phyloP scores from a whole-genome alignment of 1,140 invertebrate species.

The Mya arenaria region DNA sequence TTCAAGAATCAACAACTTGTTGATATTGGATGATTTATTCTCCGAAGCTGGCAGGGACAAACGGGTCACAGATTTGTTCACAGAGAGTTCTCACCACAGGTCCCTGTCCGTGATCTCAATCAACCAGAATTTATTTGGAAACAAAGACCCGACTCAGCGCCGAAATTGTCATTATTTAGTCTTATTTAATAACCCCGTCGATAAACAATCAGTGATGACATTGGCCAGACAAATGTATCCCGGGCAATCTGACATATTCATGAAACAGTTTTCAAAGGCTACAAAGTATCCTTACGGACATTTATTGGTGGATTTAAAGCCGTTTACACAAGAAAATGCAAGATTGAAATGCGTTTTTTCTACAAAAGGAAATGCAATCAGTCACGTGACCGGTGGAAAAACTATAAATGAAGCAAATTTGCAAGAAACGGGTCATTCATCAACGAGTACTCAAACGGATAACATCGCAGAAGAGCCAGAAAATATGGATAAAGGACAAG shows the following conservation, averaged over 20 bases:
- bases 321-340: background rate
- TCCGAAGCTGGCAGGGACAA: background rate
- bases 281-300: background rate
- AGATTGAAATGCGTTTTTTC: too few species aligned
- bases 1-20: slow-evolving; percentile 23
- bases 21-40: slow-evolving; percentile 31
- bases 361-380: too few species aligned
- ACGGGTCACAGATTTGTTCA: slow-evolving; percentile 16
- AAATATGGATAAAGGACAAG: slow-evolving; percentile 13
- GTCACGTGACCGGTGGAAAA: background rate
- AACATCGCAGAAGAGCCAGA: background rate
- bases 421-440: background rate
- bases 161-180: slow-evolving; percentile 10
- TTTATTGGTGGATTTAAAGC: background rate
- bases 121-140: slow-evolving; percentile 23
- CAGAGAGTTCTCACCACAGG: background rate
- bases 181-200: background rate
- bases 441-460: background rate
- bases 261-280: background rate
- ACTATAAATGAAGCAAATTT: background rate
- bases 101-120: slow-evolving; percentile 14
- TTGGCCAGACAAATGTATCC: too few species aligned
- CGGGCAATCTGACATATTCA: background rate
- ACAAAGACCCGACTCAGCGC: slow-evolving; percentile 18
- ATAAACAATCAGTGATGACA: background rate